Evolutionary conservation across 2,113 vertebrate genomes (phyloP).

Genomic region (Perca fluviatilis): DNA sequence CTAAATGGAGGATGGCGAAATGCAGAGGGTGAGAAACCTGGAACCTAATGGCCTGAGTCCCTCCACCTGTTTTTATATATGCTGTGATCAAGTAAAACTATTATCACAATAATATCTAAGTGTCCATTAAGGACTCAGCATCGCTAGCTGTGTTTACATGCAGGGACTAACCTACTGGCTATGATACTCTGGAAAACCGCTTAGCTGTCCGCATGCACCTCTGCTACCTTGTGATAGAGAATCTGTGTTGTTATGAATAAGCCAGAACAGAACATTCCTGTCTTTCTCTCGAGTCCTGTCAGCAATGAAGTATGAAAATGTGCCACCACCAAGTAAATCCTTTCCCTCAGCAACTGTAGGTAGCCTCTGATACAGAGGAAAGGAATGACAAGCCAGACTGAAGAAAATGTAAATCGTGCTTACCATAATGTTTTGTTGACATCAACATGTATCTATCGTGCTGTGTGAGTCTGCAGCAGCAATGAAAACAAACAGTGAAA

Average conservation of each 20-base stretch:
- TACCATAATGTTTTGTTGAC: conserved; percentile 42
- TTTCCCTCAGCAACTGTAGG: conserved; percentile 23
- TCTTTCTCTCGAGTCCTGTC: conserved; percentile 13
- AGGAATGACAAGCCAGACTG: conserved; percentile 33
- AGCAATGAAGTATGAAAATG: conserved; percentile 48
- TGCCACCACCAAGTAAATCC: conserved; percentile 21
- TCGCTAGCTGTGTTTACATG: conserved; percentile 47
- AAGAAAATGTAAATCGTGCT: conserved; percentile 31
- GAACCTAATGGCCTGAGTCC: conserved; percentile 64
- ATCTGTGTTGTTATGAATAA: conserved; percentile 34
- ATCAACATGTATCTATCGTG: conserved; percentile 17
- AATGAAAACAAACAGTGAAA: conserved; percentile 31
- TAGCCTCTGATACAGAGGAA: conserved; percentile 21
- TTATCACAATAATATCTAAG: conserved; percentile 59
- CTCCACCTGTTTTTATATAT: conserved; percentile 60
- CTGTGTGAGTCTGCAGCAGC: neutral
- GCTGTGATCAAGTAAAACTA: conserved; percentile 66
- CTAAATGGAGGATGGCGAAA: conserved; percentile 75
- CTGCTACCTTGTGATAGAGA: conserved; percentile 16
- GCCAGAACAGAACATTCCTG: conserved; percentile 26
- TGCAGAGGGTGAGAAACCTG: conserved; percentile 62
- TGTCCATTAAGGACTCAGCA: conserved; percentile 57
- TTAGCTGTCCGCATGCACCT: conserved; percentile 18
- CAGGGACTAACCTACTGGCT: conserved; percentile 26
- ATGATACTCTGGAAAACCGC: conserved; percentile 30